Percentiles rank a stretch among this genome's conserved stretches.
These are phyloP conservation scores for Drosophila bocki DNA, from an alignment of 1,140 invertebrate genomes.

Conservation along the genomic window DNA sequence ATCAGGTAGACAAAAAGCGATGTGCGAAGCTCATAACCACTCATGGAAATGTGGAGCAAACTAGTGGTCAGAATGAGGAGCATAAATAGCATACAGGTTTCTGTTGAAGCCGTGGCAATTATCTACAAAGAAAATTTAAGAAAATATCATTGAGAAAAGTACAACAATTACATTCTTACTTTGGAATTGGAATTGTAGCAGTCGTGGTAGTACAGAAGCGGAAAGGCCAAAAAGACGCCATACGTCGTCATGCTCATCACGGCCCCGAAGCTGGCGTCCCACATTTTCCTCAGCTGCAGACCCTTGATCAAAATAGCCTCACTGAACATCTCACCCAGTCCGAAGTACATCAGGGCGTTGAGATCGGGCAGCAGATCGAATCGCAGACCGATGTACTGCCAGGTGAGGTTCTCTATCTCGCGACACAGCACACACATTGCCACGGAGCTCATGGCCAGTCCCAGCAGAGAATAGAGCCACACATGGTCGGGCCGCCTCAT, in stretches of 20 bases:
- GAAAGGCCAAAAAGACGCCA: conserved; percentile 27
- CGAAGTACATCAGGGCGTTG: conserved; percentile 24
- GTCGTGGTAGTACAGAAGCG: conserved; percentile 13
- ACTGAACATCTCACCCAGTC: conserved; percentile 11
- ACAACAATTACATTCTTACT: background rate
- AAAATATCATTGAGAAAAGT: background rate
- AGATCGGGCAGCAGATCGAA: conserved; percentile 16
- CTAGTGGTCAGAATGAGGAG: conserved; percentile 10
- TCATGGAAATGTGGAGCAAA: conserved; percentile 51
- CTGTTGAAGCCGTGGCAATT: conserved; percentile 8
- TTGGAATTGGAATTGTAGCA: conserved; percentile 22
- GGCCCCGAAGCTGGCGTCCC: conserved; percentile 38
- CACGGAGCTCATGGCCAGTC: conserved; percentile 22
- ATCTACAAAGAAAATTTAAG: conserved; percentile 12
- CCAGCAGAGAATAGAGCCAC: conserved; percentile 3
- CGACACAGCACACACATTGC: background rate
- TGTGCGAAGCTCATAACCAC: conserved; percentile 49
- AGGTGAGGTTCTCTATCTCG: conserved; percentile 46
- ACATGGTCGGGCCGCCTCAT: conserved; percentile 16
- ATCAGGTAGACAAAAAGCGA: conserved; percentile 40
- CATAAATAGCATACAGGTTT: conserved; percentile 17
- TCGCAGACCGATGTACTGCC: conserved; percentile 43
- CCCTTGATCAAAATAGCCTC: conserved; percentile 9
- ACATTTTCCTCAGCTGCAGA: background rate
- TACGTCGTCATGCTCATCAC: conserved; percentile 36